A percentile compares a stretch with the other conserved stretches of the same genome.
phyloP scores from a whole-genome alignment of 2,113 vertebrate species.

The Lophochroa leadbeateri region DNA sequence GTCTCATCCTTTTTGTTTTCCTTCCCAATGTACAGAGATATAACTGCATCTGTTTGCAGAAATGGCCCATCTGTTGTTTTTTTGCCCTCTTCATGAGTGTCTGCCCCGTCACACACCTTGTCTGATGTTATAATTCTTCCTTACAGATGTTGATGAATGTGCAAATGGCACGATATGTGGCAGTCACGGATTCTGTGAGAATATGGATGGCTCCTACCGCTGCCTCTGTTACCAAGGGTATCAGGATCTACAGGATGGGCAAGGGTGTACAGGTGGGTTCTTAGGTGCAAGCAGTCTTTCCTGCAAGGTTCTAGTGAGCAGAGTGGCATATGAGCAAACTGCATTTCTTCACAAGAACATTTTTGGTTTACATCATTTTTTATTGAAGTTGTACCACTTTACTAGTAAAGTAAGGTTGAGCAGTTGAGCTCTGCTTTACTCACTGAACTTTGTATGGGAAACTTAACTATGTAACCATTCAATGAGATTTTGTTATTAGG shows the following conservation, averaged over 20 bases:
- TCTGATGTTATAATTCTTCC: conserved; percentile 57
- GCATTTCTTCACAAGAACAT: background rate
- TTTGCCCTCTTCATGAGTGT: background rate
- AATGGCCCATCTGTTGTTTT: background rate
- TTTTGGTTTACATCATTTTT: background rate
- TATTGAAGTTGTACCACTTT: background rate
- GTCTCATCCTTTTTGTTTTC: background rate
- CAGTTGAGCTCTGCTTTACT: background rate
- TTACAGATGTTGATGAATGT: conserved; percentile 94
- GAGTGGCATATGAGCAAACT: background rate
- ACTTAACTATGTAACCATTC: background rate
- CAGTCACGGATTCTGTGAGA: conserved; percentile 90
- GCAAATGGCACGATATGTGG: conserved; percentile 85
- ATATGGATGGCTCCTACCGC: conserved; percentile 87
- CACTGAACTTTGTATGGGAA: background rate
- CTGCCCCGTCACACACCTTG: background rate
- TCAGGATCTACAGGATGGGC: conserved; percentile 84
- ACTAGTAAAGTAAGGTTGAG: background rate
- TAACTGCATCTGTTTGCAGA: background rate
- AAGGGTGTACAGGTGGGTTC: conserved; percentile 88
- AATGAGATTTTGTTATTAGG: background rate
- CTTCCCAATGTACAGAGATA: background rate
- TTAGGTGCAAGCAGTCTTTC: background rate
- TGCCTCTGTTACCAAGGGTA: conserved; percentile 95
- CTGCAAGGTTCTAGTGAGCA: background rate